These are phyloP conservation scores for Eumerus sabulonum DNA, from an alignment of 2,888 invertebrate genomes.

Conservation along the genomic window DNA sequence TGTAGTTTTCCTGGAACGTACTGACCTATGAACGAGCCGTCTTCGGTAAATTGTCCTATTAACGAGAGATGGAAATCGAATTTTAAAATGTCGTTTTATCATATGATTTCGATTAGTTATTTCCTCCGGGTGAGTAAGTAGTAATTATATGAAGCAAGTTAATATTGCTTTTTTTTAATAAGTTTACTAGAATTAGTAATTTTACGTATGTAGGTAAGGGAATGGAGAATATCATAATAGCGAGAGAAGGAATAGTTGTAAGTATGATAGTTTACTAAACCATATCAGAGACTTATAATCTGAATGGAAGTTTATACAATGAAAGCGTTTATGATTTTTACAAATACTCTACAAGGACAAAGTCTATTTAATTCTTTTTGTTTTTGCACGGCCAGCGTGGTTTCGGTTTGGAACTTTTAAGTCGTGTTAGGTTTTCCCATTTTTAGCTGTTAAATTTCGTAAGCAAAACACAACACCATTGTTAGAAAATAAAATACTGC, in stretches of 20 bases:
- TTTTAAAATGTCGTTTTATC: background rate
- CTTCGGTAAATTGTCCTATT: conserved; percentile 92
- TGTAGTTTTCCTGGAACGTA: conserved; percentile 92
- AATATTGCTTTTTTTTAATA: background rate
- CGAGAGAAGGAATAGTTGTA: conserved; percentile 11
- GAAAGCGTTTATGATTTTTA: no score
- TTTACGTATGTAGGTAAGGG: background rate
- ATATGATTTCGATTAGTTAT: background rate
- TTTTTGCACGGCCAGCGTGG: no score
- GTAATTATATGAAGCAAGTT: conserved; percentile 1
- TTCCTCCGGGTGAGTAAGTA: conserved; percentile 4
- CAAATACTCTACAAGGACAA: no score
- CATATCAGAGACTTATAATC: no score
- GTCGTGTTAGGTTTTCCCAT: no score
- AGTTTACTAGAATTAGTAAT: background rate
- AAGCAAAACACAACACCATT: no score
- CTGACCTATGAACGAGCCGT: conserved; percentile 98
- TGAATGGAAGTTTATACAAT: no score
- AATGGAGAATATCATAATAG: background rate
- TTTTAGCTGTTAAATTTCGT: no score
- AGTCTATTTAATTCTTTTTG: no score
- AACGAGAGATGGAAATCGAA: conserved; percentile 15
- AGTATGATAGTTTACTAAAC: no score
- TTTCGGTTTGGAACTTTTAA: no score
- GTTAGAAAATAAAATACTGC: no score